Base-by-base conservation (phyloP, 2,113 vertebrate genomes). In the Istiophorus platypterus region DNA sequence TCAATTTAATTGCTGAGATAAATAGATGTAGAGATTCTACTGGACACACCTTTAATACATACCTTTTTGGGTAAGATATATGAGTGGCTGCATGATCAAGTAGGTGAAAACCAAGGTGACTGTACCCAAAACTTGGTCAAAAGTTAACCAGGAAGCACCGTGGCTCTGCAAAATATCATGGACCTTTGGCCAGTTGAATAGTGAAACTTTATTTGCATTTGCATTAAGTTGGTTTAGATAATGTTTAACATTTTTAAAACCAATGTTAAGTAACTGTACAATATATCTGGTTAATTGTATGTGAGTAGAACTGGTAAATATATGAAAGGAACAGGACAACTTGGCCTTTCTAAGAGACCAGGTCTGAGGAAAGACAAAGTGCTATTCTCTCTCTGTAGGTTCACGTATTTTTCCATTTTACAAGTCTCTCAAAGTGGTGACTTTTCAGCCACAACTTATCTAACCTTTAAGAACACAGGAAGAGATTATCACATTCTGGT, bases 11-110 rank as follows among this genome's bases (percentile, higher is more conserved):
- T n/a, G 42, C 24, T 20, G 39, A 51, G 15, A 65, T 22, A 69
- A 8, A 0, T n/a, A 66, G 27, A 70, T 20, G 11, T 51, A 61
- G n/a, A 10, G 17, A 56, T 11, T 41, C 5, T 37, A 20, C 31
- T 72, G 54, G 42, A 73, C 22, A 31, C 56, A 65, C n/a, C 52
- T 64, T 52, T 57, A n/a, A 27, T 58, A 57, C 8, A n/a, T 18
- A 67, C 12, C 39, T 22, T 31, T 14, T 49, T 42, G 0, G n/a
- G 14, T n/a, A 27, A 22, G 31, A 58, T 18, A 74, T n/a, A 47
- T 37, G 22, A 17, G n/a, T 7, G 39, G 26, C 51, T 9, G 57
- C 13, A 20, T 61, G 12, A 49, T 63, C 7, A 57, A 13, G 54
- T 61, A 41, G 42, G 17, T 42, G 34, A 52, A 61, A 66, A 67